Evolutionary conservation across 2,888 invertebrate species (phyloP).

Genomic region (Phyto melanocephala): DNA sequence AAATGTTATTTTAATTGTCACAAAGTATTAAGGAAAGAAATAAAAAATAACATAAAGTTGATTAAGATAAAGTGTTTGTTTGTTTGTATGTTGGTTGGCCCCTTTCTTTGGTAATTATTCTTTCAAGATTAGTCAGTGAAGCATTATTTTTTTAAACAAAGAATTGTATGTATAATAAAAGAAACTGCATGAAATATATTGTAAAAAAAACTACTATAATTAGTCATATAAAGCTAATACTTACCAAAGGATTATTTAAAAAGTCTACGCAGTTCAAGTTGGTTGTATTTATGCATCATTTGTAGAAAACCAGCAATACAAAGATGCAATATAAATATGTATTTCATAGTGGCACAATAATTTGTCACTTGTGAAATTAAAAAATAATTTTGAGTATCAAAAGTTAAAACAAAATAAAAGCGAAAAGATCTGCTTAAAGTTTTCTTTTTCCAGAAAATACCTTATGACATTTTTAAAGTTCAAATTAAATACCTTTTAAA

Average conservation of each 20-base stretch:
- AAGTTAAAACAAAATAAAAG: no score
- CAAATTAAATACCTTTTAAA: no score
- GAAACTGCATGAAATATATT: neutral
- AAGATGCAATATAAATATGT: no score
- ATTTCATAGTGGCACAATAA: no score
- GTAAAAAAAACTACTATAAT: neutral
- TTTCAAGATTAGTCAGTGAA: neutral
- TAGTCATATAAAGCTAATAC: neutral
- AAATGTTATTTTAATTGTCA: slow-evolving; percentile 48
- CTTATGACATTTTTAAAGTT: no score
- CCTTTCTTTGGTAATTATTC: slow-evolving; percentile 10
- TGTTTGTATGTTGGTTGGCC: neutral
- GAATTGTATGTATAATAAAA: neutral
- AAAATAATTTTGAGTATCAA: no score
- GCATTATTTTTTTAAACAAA: neutral
- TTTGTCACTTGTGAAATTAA: no score
- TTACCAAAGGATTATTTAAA: neutral
- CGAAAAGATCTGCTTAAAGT: no score
- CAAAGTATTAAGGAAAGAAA: slow-evolving; percentile 48
- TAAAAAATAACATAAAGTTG: slow-evolving; percentile 20
- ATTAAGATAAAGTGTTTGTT: slow-evolving; percentile 38
- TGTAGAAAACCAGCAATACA: no score
- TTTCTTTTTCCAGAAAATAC: no score
- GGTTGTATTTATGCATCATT: neutral
- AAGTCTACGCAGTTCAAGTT: neutral